Percentiles rank a stretch among this genome's conserved stretches.
phyloP scores from a whole-genome alignment of 2,113 vertebrate genomes.

The Limanda limanda region DNA sequence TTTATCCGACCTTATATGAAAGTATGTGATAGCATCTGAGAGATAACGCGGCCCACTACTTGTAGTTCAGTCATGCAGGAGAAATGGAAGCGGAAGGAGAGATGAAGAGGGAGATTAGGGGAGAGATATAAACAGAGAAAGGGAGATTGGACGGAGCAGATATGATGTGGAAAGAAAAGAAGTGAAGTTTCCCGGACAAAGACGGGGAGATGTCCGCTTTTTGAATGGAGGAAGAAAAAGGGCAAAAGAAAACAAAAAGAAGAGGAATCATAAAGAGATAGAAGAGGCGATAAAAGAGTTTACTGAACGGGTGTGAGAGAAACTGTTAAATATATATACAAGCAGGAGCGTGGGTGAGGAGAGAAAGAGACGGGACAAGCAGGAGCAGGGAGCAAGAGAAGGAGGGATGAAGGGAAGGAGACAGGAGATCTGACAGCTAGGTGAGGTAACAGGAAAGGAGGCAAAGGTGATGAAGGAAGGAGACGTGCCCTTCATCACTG shows the following conservation, averaged over 20 bases:
- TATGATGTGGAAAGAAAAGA: constrained; percentile 69
- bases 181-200: constrained; percentile 55
- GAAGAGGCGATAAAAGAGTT: constrained; percentile 23
- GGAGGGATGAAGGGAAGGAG: constrained; percentile 1
- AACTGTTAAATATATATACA: constrained; percentile 35
- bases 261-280: constrained; percentile 23
- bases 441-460: not conserved
- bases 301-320: constrained; percentile 27
- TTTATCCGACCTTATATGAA: constrained; percentile 62
- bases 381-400: not conserved
- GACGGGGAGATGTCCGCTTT: constrained; percentile 20
- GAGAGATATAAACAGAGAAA: constrained; percentile 48
- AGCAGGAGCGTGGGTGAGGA: too few relatives aligned
- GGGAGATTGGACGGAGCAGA: constrained; percentile 36
- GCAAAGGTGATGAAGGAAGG: not conserved
- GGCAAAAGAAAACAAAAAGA: constrained; percentile 12
- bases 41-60: constrained; percentile 62
- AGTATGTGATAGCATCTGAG: constrained; percentile 68
- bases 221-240: constrained; percentile 30
- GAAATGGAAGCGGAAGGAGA: constrained; percentile 49
- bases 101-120: constrained; percentile 55
- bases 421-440: not conserved
- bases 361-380: not conserved
- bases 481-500: not conserved
- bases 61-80: constrained; percentile 49